phyloP scores from a whole-genome alignment of 2,113 vertebrate species.

The Leiothrix lutea region DNA sequence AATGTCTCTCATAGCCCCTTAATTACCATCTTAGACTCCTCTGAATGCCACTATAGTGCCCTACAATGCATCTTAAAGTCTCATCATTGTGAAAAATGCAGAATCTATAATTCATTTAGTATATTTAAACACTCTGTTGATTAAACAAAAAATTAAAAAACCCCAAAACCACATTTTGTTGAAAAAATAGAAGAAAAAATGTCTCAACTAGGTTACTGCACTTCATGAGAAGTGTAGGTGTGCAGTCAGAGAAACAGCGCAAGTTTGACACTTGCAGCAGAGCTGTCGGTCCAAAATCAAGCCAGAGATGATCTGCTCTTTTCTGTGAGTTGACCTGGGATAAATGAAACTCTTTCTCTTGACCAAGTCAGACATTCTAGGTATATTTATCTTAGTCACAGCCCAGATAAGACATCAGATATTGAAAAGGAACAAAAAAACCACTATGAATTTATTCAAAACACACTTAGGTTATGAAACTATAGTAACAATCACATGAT shows the following conservation, averaged over 20 bases:
- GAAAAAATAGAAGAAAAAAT: background rate
- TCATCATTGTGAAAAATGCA: background rate
- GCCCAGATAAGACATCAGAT: background rate
- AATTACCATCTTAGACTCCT: background rate
- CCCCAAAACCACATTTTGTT: background rate
- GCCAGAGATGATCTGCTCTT: background rate
- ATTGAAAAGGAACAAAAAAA: background rate
- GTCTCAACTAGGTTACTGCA: background rate
- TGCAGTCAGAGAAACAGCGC: background rate
- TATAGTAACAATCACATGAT: background rate
- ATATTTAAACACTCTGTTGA: background rate
- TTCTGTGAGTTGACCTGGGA: background rate
- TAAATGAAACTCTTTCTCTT: background rate
- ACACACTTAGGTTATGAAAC: background rate
- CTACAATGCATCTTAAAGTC: background rate
- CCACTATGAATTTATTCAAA: background rate
- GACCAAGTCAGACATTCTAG: background rate
- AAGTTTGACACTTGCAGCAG: background rate
- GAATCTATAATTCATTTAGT: background rate
- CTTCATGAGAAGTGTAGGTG: background rate
- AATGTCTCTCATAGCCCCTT: background rate
- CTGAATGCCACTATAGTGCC: background rate
- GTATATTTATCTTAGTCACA: background rate
- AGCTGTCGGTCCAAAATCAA: background rate
- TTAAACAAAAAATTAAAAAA: background rate